phyloP scores from a whole-genome alignment of 2,113 vertebrate species.

The Diglossa brunneiventris region DNA sequence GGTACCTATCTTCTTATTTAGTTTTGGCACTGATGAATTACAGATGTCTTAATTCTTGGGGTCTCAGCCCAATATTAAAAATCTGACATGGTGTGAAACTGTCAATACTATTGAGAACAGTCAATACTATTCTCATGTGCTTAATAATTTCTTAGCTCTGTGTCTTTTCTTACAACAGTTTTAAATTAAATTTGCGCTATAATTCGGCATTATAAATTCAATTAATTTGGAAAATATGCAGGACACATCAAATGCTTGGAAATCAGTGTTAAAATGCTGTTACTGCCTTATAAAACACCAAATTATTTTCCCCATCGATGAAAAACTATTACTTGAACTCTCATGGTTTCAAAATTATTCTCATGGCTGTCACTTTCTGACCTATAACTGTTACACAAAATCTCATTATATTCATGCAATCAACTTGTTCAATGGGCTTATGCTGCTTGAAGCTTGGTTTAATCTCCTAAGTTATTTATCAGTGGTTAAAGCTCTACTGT shows the following conservation, averaged over 20 bases:
- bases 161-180: neutral
- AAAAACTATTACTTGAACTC: neutral
- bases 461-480: neutral
- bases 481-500: neutral
- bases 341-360: slow-evolving; percentile 28
- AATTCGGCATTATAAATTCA: slow-evolving; percentile 19
- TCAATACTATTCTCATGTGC: neutral
- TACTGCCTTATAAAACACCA: slow-evolving; percentile 7
- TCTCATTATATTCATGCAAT: neutral
- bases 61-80: neutral
- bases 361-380: slow-evolving; percentile 14
- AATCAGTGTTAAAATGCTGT: slow-evolving; percentile 31
- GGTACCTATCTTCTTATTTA: neutral
- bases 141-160: neutral
- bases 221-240: slow-evolving; percentile 47
- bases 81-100: neutral
- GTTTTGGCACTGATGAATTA: neutral
- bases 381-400: slow-evolving; percentile 23
- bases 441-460: neutral
- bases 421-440: neutral
- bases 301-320: neutral
- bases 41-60: neutral
- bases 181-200: slow-evolving; percentile 2
- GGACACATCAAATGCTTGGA: neutral
- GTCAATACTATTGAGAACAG: no score